Base-by-base conservation (phyloP, 1,140 invertebrate species). In the Trachymyrmex cornetzi region DNA sequence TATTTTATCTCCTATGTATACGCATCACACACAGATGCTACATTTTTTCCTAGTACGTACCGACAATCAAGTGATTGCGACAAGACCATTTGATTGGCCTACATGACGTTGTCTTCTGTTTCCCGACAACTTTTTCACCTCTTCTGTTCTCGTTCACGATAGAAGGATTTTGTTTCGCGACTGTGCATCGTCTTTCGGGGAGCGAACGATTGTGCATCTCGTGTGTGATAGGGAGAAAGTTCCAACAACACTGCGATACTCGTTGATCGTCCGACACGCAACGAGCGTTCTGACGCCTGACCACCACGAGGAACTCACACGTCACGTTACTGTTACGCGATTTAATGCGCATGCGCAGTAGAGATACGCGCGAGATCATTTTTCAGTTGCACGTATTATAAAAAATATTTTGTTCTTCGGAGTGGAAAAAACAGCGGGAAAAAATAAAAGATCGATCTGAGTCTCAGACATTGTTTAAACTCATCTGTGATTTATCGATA, bases 281-380 rank as follows among this genome's bases (percentile, higher is more conserved):
- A 57, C 50, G 53, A 44, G 19, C 9, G 27, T 38, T 80, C 55
- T n/a, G 22, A 24, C 3, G 11, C 12, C 14, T 44, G 5, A 67
- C 48, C 4, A 16, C 48, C 12, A 50, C 48, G 48, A 50, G 44
- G 14, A 7, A 6, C 11, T 22, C 11, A 3, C 3, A 9, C 5
- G 16, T 63, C 55, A 74, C 22, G 16, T 72, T 30, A 24, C 59
- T 24, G 12, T 22, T 22, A 11, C 24, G 9, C 1, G 69, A 84
- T 74, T 48, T 75, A 61, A 27, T 19, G n/a, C 80, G 80, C 80
- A 44, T 84, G 80, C 55, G 80, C 44, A 19, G 14, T 16, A 7
- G 64, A 16, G 22, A 74, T 11, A 9, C 9, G 19, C 9, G 27
- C 7, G n/a, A 19, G 19, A 77, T 66, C 0, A 7, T 19, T 16